Evolutionary conservation across 2,888 invertebrate genomes (phyloP), one percentile per base, ranked within the genome.

Genomic region (Endotricha flammealis): DNA sequence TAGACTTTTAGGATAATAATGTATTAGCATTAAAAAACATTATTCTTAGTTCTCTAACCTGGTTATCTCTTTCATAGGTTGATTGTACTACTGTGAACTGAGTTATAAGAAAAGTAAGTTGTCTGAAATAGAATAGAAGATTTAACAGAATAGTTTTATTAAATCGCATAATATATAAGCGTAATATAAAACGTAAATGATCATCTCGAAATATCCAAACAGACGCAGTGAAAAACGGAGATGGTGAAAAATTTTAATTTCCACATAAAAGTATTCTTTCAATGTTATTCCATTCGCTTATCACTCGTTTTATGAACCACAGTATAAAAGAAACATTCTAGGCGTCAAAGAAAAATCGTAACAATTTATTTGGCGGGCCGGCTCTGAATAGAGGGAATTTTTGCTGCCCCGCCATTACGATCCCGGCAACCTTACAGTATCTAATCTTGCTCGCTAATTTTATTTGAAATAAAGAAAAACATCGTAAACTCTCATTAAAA

Each of bases 311-410:
- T 32, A 56, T 49, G 49, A 32, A 40, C 61, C 61, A 41, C 36
- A 48, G 43, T 38, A 47, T 44, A 64, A 64, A 50, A 69, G 59
- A 62, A 72, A 68, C 69, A 64, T 73, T 72, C 70, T 60, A 60
- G 73, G 72, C 77, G 74, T 76, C 77, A 76, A 80, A 79, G 80
- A 81, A 79, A 79, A 79, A 81, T 79, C 67, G 80, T 70, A 64
- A 76, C 80, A 75, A 80, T 81, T 81, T 80, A 77, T 78, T 77
- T 67, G 61, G 62, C 61, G 58, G 55, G 63, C 53, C 58, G 66
- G 62, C 52, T 7, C 62, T 66, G 66, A 74, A 75, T 68, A 57
- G 67, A 65, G 62, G 55, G 58, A 67, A 69, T 70, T 73, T 62
- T 64, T 64, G 58, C 64, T 62, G 68, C 67, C 64, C 71, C 57